Evolutionary conservation across 2,113 vertebrate genomes (phyloP).

Genomic region (Chrysochloris asiatica): DNA sequence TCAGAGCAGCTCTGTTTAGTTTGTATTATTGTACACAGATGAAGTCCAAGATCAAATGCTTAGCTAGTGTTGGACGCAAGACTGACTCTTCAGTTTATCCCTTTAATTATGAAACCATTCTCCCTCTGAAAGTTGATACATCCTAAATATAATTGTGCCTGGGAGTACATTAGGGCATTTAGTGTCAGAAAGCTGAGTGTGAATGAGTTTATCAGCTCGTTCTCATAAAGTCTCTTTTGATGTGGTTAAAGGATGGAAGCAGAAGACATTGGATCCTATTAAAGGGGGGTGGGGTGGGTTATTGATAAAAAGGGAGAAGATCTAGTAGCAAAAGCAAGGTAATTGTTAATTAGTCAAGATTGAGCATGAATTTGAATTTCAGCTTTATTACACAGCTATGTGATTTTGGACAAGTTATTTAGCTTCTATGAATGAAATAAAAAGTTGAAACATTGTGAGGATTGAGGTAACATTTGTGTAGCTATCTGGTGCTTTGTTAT

Average conservation of each 20-base stretch:
- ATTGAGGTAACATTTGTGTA: slow-evolving; percentile 8
- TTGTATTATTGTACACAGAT: slow-evolving; percentile 12
- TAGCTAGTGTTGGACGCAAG: slow-evolving; percentile 32
- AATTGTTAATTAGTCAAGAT: not conserved
- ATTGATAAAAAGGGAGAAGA: not conserved
- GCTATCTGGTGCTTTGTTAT: not conserved
- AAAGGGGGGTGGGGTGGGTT: not conserved
- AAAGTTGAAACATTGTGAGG: slow-evolving; percentile 12
- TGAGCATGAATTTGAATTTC: too few species aligned
- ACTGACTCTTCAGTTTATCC: slow-evolving; percentile 18
- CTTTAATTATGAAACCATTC: slow-evolving; percentile 47
- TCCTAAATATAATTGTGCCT: slow-evolving; percentile 27
- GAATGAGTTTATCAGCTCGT: slow-evolving; percentile 15
- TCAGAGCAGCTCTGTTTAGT: not conserved
- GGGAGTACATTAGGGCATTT: not conserved
- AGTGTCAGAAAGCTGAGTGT: slow-evolving; percentile 5
- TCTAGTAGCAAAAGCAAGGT: not conserved
- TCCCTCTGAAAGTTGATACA: not conserved
- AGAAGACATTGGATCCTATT: not conserved
- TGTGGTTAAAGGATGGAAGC: not conserved
- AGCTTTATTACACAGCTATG: not conserved
- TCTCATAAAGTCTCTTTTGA: not conserved
- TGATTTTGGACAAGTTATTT: not conserved
- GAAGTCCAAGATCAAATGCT: not conserved
- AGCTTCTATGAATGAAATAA: not conserved